A percentile compares a stretch with the other conserved stretches of the same genome.
phyloP scores from a whole-genome alignment of 2,797 vertebrate genomes.

The Urocyon cinereoargenteus region DNA sequence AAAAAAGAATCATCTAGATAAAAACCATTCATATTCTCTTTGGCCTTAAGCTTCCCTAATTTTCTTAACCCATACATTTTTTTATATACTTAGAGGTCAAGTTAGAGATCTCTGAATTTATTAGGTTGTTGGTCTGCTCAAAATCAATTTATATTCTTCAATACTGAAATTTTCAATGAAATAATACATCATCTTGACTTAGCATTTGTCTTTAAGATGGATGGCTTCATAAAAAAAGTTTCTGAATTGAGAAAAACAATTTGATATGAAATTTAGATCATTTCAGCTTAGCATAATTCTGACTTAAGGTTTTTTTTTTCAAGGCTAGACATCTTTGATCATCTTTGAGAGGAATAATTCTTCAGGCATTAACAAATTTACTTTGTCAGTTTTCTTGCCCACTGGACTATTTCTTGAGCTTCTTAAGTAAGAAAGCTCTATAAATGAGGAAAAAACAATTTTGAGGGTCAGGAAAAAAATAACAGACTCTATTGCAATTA shows the following conservation, averaged over 20 bases:
- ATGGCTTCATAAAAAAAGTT: slow-evolving; percentile 39
- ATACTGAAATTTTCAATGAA: slow-evolving; percentile 36
- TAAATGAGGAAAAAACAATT: slow-evolving; percentile 55
- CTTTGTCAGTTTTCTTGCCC: slow-evolving; percentile 59
- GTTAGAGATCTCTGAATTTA: slow-evolving; percentile 30
- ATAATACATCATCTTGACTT: slow-evolving; percentile 32
- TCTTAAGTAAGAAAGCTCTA: slow-evolving; percentile 53
- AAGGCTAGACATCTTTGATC: slow-evolving; percentile 51
- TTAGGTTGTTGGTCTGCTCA: not conserved
- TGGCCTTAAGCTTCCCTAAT: not conserved
- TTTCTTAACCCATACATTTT: slow-evolving; percentile 28
- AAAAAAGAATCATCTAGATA: not conserved
- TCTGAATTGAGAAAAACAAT: slow-evolving; percentile 48
- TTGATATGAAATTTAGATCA: slow-evolving; percentile 56
- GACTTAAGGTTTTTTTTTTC: not conserved
- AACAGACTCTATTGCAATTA: not conserved
- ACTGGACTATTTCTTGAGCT: not conserved
- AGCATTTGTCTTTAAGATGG: slow-evolving; percentile 55
- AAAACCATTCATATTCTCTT: slow-evolving; percentile 25
- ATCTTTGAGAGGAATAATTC: slow-evolving; percentile 48
- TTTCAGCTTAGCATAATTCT: slow-evolving; percentile 54
- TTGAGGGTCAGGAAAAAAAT: not conserved
- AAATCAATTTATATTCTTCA: slow-evolving; percentile 48
- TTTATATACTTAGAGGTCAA: not conserved
- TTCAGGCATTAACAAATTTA: slow-evolving; percentile 54